Evolutionary conservation across 2,888 invertebrate genomes (phyloP).

Genomic region (Caenorhabditis wallacei): DNA sequence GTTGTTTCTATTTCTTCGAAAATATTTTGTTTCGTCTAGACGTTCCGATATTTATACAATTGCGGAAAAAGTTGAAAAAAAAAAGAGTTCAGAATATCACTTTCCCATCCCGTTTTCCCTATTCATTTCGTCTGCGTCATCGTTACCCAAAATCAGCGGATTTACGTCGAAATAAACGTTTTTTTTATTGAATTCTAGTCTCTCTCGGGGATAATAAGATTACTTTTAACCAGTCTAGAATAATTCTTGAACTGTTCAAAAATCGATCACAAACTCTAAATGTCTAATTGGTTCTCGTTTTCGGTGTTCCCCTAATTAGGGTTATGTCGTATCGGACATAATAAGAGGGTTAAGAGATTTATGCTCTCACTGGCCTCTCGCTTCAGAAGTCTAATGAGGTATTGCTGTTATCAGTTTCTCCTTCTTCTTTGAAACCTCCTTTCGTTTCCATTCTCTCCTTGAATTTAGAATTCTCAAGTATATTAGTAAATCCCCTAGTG

Average conservation of each 20-base stretch:
- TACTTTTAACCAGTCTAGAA: slow-evolving; percentile 11
- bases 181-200: slow-evolving; percentile 31
- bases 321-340: too few relatives aligned
- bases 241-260: slow-evolving; percentile 19
- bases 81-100: slow-evolving; percentile 25
- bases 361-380: too few relatives aligned
- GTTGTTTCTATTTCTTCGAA: background rate
- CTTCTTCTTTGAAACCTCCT: too few relatives aligned
- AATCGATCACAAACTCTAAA: slow-evolving; percentile 13
- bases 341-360: too few relatives aligned
- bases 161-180: slow-evolving; percentile 25
- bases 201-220: slow-evolving; percentile 5
- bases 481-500: background rate
- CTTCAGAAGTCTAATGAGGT: too few relatives aligned
- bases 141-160: background rate
- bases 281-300: background rate
- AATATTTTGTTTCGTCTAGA: slow-evolving; percentile 2
- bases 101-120: background rate
- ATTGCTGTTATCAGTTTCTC: too few relatives aligned
- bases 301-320: background rate
- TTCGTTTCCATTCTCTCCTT: too few relatives aligned
- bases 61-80: background rate
- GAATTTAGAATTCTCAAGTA: background rate
- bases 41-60: slow-evolving; percentile 9
- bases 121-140: slow-evolving; percentile 15